These are phyloP conservation scores for Dasyornis broadbenti DNA, from an alignment of 2,113 vertebrate species.

Conservation along the genomic window DNA sequence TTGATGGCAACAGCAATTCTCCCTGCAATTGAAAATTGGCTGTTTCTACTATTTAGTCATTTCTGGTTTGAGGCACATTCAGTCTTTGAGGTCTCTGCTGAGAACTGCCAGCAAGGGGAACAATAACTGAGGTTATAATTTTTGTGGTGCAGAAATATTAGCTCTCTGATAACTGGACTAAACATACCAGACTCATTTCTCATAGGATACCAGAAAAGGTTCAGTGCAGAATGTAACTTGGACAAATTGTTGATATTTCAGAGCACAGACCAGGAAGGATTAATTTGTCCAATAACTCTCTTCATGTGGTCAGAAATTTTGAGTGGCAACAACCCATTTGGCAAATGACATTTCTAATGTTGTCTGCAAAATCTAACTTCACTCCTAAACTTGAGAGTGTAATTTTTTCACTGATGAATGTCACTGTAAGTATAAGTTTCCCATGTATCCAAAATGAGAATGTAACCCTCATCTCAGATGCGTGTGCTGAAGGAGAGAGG, in stretches of 20 bases:
- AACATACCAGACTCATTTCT: conserved; percentile 45
- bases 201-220: conserved; percentile 21
- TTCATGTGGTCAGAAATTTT: conserved; percentile 9
- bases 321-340: not conserved
- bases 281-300: conserved; percentile 22
- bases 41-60: not conserved
- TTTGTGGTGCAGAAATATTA: conserved; percentile 22
- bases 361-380: not conserved
- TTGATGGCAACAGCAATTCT: not conserved
- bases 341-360: not conserved
- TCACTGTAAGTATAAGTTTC: not conserved
- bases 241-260: conserved; percentile 15
- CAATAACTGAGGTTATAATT: not conserved
- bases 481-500: not conserved
- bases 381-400: not conserved
- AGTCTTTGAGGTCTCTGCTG: not conserved
- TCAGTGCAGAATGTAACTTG: not conserved
- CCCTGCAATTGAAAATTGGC: not conserved
- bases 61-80: not conserved
- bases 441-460: not conserved
- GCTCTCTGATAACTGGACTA: not conserved
- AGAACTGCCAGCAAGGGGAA: not conserved
- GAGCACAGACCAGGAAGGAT: conserved; percentile 20
- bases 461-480: not conserved
- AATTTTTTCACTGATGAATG: not conserved